Percentiles rank a stretch among this genome's conserved stretches.
These are phyloP conservation scores for Manis pentadactyla DNA, from an alignment of 2,797 vertebrate genomes.

Conservation along the genomic window DNA sequence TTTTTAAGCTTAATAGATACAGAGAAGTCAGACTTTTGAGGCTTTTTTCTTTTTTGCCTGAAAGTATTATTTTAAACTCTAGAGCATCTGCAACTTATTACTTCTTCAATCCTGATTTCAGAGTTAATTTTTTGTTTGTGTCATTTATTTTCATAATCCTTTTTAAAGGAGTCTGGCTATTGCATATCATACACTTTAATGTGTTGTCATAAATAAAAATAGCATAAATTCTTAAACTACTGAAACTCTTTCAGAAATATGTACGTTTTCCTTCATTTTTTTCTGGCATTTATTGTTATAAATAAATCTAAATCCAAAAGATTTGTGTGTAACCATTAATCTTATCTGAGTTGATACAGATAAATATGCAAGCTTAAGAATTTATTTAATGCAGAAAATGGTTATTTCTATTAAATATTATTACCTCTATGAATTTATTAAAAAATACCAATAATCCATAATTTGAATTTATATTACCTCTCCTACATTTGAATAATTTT, in stretches of 20 bases:
- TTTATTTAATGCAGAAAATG: slow-evolving; percentile 1
- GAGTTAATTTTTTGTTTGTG: background rate
- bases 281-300: background rate
- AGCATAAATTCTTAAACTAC: background rate
- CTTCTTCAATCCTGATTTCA: background rate
- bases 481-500: slow-evolving; percentile 4
- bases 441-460: slow-evolving; percentile 22
- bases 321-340: slow-evolving; percentile 16
- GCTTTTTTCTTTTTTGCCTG: background rate
- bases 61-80: background rate
- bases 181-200: background rate
- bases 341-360: background rate
- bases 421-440: background rate
- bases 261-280: background rate
- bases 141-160: background rate
- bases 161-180: background rate
- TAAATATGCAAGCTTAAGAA: background rate
- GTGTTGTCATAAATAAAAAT: background rate
- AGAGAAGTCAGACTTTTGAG: background rate
- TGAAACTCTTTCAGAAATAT: background rate
- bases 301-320: slow-evolving; percentile 3
- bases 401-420: slow-evolving; percentile 20
- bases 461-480: slow-evolving; percentile 60
- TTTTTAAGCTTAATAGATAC: background rate
- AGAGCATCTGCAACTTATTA: background rate